Percentiles rank a stretch among this genome's conserved stretches.
These are phyloP conservation scores for Myiothlypis coronata DNA, from an alignment of 2,797 vertebrate genomes.

Conservation along the genomic window DNA sequence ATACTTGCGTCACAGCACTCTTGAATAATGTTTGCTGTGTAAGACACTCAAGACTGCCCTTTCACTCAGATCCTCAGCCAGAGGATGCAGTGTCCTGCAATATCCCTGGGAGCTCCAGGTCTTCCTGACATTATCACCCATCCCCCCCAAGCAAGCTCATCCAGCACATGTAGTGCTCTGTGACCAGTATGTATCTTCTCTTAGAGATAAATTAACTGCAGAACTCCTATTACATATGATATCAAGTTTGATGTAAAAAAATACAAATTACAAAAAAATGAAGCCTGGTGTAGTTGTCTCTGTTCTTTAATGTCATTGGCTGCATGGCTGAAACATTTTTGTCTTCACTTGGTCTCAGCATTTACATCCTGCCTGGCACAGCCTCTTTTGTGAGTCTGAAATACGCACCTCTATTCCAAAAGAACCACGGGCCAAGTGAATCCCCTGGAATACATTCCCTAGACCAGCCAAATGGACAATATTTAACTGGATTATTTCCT, in stretches of 20 bases:
- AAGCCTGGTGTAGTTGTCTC: background rate
- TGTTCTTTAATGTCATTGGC: background rate
- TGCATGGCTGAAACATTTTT: background rate
- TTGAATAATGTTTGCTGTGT: background rate
- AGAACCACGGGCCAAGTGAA: background rate
- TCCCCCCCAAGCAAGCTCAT: background rate
- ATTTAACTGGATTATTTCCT: background rate
- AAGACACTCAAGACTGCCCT: background rate
- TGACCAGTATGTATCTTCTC: background rate
- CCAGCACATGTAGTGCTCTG: background rate
- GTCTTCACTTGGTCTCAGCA: background rate
- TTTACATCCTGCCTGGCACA: background rate
- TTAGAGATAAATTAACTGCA: background rate
- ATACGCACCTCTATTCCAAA: rapidly evolving
- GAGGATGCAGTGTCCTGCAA: background rate
- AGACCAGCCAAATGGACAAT: background rate
- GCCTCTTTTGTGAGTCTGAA: background rate
- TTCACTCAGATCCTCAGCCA: background rate
- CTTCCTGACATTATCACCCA: background rate
- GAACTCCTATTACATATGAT: background rate
- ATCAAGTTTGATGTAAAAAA: background rate
- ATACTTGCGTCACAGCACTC: background rate
- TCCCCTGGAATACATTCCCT: background rate
- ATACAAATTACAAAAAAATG: rapidly evolving
- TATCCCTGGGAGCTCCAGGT: background rate